Conservation (phyloP, 2,888 invertebrate genomes). For the Lapara coniferarum region DNA sequence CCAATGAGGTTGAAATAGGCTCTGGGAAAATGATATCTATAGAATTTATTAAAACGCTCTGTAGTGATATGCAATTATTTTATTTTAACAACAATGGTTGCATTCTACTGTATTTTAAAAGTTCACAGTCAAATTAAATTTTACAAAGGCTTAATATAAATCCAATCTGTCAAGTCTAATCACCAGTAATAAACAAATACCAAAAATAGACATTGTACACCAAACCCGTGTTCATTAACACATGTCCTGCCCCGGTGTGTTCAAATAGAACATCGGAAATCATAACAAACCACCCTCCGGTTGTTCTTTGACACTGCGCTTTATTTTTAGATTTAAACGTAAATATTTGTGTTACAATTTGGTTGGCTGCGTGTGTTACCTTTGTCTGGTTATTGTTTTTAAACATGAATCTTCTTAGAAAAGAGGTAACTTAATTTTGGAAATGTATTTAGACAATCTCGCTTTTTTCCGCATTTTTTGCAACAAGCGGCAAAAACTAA, state of each 20-base stretch:
- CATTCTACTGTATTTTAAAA: neutral
- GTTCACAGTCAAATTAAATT: neutral
- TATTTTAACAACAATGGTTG: neutral
- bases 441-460: too few relatives aligned
- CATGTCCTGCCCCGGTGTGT: constrained; percentile 22
- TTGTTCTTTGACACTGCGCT: constrained; percentile 19
- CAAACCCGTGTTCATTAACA: constrained; percentile 26
- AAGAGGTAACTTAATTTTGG: too few relatives aligned
- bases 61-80: too few relatives aligned
- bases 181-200: constrained; percentile 1
- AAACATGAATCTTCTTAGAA: too few relatives aligned
- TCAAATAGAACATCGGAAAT: constrained; percentile 40
- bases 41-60: too few relatives aligned
- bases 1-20: too few relatives aligned
- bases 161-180: neutral
- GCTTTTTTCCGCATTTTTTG: too few relatives aligned
- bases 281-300: constrained; percentile 22
- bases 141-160: neutral
- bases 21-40: too few relatives aligned
- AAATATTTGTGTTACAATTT: constrained; percentile 8
- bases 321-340: constrained; percentile 14
- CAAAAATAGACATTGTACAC: constrained; percentile 24
- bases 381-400: neutral
- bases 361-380: neutral
- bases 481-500: too few relatives aligned